Base-by-base conservation (phyloP, 1,140 invertebrate genomes). In the Plutomurus gul region DNA sequence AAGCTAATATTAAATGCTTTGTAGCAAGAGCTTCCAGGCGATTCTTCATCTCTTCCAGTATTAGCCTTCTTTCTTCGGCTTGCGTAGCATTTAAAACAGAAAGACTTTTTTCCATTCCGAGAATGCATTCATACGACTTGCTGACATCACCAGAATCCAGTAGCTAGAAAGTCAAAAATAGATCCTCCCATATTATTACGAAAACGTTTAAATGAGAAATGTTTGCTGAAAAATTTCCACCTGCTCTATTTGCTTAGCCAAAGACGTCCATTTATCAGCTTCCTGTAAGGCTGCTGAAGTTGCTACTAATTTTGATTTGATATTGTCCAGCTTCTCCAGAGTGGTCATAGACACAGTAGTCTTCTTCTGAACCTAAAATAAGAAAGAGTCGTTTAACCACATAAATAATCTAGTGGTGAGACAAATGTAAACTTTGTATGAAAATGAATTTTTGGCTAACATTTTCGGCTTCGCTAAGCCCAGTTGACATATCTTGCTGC, bases 21-120 rank as follows among this genome's bases (percentile, higher is more conserved):
- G 82, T 84, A 0, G 82, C 82, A 8, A 84, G 60, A 6, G 82
- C 82, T 72, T 84, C 82, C 0, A 84, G 37, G 8, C 82, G 56
- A 79, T 84, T 84, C 49, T 84, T 84, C 82, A 84, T 81, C 65
- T 84, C 82, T 74, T 84, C 82, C 4, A 84, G 40, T 73, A 84
- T 82, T 11, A 84, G 51, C 33, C 75, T 22, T 11, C 81, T 43
- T 39, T 84, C 82, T 39, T 82, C 80, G 1, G 79, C 51, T 27
- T 78, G 74, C 11, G 76, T 39, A 33, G 74, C 30, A 46, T 82
- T 81, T 20, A 84, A 49, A 10, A 80, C 80, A 18, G 76, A 40
- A 18, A 84, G 49, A 49, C 78, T 84, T 49, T 79, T 78, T 56
- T 84, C 81, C 82, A 84, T 84, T 22, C 82, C 78, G 27, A 82